phyloP scores from a whole-genome alignment of 2,888 invertebrate genomes.

The Leptopilina syphax region DNA sequence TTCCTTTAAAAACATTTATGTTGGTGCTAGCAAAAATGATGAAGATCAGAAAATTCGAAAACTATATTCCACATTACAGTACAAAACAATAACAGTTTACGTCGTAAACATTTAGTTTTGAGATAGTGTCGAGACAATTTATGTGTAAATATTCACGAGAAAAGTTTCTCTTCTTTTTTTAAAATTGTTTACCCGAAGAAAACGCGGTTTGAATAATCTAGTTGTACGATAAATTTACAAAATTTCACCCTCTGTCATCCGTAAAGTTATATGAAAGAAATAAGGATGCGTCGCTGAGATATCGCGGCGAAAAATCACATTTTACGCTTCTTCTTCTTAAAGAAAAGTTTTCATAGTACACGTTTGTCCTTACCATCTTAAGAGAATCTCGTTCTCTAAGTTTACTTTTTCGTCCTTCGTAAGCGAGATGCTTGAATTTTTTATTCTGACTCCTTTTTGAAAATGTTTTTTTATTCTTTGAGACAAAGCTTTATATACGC shows the following conservation, averaged over 20 bases:
- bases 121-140: neutral
- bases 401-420: neutral
- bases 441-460: slow-evolving; percentile 9
- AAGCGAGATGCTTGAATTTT: neutral
- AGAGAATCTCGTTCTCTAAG: neutral
- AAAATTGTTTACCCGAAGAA: neutral
- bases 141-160: slow-evolving; percentile 1
- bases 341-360: neutral
- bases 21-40: too few species aligned
- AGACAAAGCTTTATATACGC: slow-evolving; percentile 16
- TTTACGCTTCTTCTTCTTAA: slow-evolving; percentile 7
- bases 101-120: neutral
- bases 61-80: too few species aligned
- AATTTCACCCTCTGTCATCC: slow-evolving; percentile 5
- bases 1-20: neutral
- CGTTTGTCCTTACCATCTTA: neutral
- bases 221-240: neutral
- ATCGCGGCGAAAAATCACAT: slow-evolving; percentile 5
- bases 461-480: neutral
- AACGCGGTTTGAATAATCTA: slow-evolving; percentile 9
- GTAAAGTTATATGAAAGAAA: slow-evolving; percentile 13
- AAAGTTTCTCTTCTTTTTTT: neutral
- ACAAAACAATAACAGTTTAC: neutral
- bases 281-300: neutral
- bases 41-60: too few species aligned